These are phyloP conservation scores for Sycobia sp. DNA, from an alignment of 1,140 invertebrate species.

Conservation along the genomic window DNA sequence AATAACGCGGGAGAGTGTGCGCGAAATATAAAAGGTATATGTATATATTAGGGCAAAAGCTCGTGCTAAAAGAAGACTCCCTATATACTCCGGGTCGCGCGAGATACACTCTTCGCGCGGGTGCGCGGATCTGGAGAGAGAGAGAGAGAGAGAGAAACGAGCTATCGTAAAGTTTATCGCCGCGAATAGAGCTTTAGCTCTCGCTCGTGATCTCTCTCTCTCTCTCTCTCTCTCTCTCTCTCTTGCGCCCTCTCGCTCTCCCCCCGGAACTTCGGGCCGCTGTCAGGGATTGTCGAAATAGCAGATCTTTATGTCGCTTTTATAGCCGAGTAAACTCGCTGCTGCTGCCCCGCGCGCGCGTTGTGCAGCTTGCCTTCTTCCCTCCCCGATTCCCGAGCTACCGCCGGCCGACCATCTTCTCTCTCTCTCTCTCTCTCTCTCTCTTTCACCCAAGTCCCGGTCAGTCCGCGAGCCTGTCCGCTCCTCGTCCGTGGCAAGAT, in stretches of 20 bases:
- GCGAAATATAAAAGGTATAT: too few relatives aligned
- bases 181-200: conserved; percentile 30
- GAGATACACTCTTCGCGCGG: conserved; percentile 46
- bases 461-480: background rate
- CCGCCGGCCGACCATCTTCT: background rate
- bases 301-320: conserved; percentile 58
- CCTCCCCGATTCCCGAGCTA: too few relatives aligned
- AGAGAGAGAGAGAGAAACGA: too few relatives aligned
- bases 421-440: background rate
- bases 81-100: conserved; percentile 37
- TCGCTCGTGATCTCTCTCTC: too few relatives aligned
- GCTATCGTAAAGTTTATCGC: conserved; percentile 57
- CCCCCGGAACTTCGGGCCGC: conserved; percentile 22
- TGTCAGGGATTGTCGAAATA: conserved; percentile 58
- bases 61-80: too few relatives aligned
- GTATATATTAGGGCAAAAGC: conserved; percentile 30
- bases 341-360: conserved; percentile 34
- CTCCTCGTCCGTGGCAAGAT: background rate
- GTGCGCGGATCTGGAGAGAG: conserved; percentile 39
- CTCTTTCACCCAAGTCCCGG: background rate
- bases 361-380: too few relatives aligned
- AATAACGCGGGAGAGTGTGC: too few relatives aligned
- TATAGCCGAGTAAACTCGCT: conserved; percentile 51
- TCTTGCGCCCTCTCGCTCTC: conserved; percentile 25
- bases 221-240: conserved; percentile 30